These are phyloP conservation scores for Cephus runcator DNA, from an alignment of 2,888 invertebrate genomes.

Conservation along the genomic window DNA sequence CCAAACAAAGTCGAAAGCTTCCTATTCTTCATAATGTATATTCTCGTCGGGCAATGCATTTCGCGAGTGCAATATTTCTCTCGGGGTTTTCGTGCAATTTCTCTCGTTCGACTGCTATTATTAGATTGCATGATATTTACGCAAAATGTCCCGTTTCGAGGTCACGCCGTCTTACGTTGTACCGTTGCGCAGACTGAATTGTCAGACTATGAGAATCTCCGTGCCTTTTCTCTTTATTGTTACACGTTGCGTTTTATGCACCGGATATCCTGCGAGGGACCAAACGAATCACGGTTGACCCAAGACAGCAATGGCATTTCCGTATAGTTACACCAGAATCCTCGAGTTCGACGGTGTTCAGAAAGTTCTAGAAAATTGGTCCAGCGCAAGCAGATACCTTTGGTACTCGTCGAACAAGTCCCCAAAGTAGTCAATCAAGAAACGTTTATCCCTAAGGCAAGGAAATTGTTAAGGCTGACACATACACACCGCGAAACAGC, in stretches of 20 bases:
- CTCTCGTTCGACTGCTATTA: neutral
- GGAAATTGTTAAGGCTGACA: neutral
- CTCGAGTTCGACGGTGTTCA: neutral
- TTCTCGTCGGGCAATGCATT: neutral
- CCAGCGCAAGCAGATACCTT: neutral
- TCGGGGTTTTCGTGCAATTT: neutral
- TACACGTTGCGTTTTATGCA: neutral
- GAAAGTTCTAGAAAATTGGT: neutral
- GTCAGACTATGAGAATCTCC: neutral
- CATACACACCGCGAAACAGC: neutral
- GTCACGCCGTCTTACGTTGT: neutral
- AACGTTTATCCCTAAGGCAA: neutral
- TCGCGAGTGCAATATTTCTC: too few species aligned
- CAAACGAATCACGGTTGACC: neutral
- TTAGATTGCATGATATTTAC: neutral
- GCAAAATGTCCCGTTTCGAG: neutral
- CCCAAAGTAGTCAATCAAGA: neutral
- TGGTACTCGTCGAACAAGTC: neutral
- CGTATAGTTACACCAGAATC: neutral
- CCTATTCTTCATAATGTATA: neutral
- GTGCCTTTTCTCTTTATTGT: neutral
- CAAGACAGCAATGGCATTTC: neutral
- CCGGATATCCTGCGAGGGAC: neutral
- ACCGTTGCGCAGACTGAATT: neutral
- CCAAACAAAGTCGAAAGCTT: neutral